Conservation (phyloP, 2,113 vertebrate genomes). For the Odocoileus virginianus region DNA sequence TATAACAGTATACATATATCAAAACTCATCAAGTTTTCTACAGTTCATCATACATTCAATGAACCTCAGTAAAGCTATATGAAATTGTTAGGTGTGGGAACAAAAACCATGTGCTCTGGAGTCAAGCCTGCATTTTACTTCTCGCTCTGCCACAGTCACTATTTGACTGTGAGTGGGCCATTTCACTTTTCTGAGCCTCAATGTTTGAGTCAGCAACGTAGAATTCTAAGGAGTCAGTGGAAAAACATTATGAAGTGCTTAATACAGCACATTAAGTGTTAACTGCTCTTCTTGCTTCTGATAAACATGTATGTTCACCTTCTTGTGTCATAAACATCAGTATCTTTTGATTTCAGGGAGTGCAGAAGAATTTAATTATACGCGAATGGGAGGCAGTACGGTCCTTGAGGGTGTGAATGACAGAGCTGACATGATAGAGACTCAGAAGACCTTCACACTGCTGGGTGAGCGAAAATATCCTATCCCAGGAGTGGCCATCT, state of each 20-base stretch:
- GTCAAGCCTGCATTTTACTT: not conserved
- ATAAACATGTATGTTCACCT: not conserved
- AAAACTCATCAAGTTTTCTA: not conserved
- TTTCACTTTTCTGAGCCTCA: not conserved
- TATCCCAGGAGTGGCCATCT: not conserved
- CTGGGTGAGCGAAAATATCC: constrained; percentile 82
- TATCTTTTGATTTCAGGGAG: constrained; percentile 78
- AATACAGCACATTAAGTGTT: not conserved
- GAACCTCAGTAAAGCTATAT: not conserved
- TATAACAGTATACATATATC: not conserved
- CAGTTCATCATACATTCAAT: not conserved
- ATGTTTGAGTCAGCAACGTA: not conserved
- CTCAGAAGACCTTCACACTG: constrained; percentile 89
- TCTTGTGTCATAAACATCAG: not conserved
- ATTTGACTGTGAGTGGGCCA: not conserved
- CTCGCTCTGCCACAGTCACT: not conserved
- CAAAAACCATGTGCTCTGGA: not conserved
- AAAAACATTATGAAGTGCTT: not conserved
- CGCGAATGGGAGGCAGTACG: constrained; percentile 86
- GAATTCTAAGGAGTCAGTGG: not conserved
- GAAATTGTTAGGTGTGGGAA: not conserved
- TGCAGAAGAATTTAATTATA: constrained; percentile 93
- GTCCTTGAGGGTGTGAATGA: constrained; percentile 91
- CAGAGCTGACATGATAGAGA: constrained; percentile 89
- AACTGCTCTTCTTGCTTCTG: not conserved